Evolutionary conservation across 2,797 vertebrate species (phyloP).

Genomic region (Melopsittacus undulatus): DNA sequence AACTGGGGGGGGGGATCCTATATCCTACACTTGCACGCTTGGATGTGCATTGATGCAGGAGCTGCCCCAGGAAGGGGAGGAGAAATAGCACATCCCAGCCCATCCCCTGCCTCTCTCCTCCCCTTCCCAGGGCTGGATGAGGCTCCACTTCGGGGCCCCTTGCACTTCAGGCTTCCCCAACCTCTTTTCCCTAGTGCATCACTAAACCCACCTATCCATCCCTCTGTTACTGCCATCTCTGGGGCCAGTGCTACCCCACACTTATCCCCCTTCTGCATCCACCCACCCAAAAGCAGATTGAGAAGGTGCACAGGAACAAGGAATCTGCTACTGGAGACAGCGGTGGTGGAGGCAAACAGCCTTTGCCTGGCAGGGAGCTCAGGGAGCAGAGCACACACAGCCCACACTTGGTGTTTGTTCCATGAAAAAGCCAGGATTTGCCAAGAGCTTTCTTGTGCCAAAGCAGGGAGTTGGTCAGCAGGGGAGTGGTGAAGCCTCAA

Average conservation of each 20-base stretch:
- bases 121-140: neutral
- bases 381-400: neutral
- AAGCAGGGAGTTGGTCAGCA: neutral
- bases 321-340: neutral
- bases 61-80: neutral
- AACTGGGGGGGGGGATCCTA: neutral
- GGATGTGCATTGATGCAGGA: neutral
- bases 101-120: neutral
- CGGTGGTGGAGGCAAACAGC: neutral
- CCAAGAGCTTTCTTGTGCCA: neutral
- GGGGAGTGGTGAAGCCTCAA: neutral
- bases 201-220: neutral
- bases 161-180: neutral
- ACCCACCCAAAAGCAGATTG: neutral
- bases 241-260: neutral
- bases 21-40: accelerated
- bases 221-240: neutral
- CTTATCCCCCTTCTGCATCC: neutral
- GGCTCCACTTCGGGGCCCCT: neutral
- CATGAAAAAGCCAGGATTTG: neutral
- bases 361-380: neutral
- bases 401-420: neutral
- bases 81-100: neutral
- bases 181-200: neutral
- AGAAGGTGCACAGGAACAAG: neutral